Conservation (phyloP, 2,797 vertebrate genomes). For the Takifugu ocellatus region DNA sequence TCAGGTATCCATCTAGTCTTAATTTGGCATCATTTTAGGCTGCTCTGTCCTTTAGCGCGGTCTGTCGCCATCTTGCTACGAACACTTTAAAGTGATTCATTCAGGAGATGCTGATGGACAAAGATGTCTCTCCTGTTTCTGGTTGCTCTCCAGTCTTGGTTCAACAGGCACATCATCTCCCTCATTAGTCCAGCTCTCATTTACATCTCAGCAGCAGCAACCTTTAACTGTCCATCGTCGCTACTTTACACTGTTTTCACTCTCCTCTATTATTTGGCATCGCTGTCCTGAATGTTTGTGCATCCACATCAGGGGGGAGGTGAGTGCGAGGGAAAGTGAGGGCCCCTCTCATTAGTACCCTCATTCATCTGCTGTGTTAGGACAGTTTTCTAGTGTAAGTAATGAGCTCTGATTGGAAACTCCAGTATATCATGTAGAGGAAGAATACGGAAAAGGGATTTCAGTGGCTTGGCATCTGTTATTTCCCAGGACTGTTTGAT, state of each 20-base stretch:
- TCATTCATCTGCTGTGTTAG: conserved; percentile 65
- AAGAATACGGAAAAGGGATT: conserved; percentile 31
- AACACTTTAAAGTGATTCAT: conserved; percentile 62
- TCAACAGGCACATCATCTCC: conserved; percentile 48
- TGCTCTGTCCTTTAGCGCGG: conserved; percentile 17
- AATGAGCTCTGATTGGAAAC: conserved; percentile 62
- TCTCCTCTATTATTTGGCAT: conserved; percentile 3
- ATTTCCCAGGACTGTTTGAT: conserved; percentile 14
- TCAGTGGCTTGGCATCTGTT: conserved; percentile 20
- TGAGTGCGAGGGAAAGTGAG: conserved; percentile 35
- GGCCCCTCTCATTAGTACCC: conserved; percentile 61
- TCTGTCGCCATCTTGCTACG: conserved; percentile 31
- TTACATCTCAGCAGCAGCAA: too few relatives aligned
- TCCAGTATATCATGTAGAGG: conserved; percentile 40
- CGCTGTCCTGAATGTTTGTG: conserved; percentile 12
- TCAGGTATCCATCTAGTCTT: neutral
- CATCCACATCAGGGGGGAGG: conserved; percentile 44
- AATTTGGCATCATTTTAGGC: neutral
- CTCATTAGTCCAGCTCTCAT: conserved; percentile 16
- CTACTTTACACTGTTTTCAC: neutral
- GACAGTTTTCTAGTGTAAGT: conserved; percentile 55
- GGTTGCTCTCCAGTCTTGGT: conserved; percentile 63
- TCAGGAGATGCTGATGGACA: conserved; percentile 58
- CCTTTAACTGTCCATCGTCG: neutral
- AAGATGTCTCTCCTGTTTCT: conserved; percentile 67